Evolutionary conservation across 2,113 vertebrate species (phyloP).

Genomic region (Pomatostomus ruficeps): DNA sequence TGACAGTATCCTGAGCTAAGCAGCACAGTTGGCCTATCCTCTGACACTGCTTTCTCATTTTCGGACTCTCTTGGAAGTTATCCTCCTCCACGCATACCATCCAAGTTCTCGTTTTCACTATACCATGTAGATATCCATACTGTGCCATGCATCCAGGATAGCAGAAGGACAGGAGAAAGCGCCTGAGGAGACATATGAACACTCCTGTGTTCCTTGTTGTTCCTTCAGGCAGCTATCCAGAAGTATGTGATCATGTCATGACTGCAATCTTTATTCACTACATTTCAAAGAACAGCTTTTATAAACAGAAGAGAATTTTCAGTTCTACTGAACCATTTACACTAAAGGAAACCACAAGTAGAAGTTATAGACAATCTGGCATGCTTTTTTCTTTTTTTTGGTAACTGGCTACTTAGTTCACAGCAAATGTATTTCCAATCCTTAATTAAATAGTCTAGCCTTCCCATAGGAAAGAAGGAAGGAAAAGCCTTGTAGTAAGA

Average conservation of each 20-base stretch:
- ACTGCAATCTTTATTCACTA: background rate
- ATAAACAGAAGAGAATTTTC: background rate
- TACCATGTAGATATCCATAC: background rate
- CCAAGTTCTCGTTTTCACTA: background rate
- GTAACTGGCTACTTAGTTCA: background rate
- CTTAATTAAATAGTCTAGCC: background rate
- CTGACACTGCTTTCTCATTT: background rate
- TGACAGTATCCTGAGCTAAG: background rate
- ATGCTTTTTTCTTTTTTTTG: background rate
- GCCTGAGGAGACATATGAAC: background rate
- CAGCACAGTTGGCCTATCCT: background rate
- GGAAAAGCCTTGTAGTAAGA: background rate
- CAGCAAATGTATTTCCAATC: background rate
- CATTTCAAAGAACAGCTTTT: background rate
- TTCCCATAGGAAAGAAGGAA: background rate
- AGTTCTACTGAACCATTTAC: background rate
- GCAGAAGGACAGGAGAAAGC: background rate
- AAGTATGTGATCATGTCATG: fast-evolving
- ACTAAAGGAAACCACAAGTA: background rate
- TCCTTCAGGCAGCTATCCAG: background rate
- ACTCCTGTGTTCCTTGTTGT: fast-evolving
- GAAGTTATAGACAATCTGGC: background rate
- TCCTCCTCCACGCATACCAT: background rate
- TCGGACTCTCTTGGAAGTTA: background rate
- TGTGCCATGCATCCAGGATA: background rate